Base-by-base conservation (phyloP, 2,888 invertebrate genomes). In the Lycophotia porphyrea region DNA sequence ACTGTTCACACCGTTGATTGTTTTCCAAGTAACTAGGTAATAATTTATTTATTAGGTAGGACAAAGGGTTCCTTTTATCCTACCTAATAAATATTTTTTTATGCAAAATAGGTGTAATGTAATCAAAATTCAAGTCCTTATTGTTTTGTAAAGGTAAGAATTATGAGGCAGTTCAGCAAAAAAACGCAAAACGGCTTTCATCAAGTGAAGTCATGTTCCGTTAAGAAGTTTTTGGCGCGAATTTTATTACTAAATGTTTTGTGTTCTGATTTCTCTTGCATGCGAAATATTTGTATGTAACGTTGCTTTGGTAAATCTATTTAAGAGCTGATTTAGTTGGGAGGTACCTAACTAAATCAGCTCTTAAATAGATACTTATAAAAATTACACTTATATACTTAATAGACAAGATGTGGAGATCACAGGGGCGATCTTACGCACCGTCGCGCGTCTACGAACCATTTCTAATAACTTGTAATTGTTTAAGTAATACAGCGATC, bases 371-470 rank as follows among this genome's bases (percentile, higher is more conserved):
- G n/a, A n/a, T n/a, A n/a, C n/a, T n/a, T n/a, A n/a, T n/a, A n/a
- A n/a, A n/a, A n/a, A n/a, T n/a, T n/a, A n/a, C n/a, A n/a, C n/a
- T n/a, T n/a, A n/a, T n/a, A n/a, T n/a, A n/a, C n/a, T n/a, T n/a
- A n/a, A 27, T 68, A 49, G 52, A 76, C 88, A 84, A 87, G 87
- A 84, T 86, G 84, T 87, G 85, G 80, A 76, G 84, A 84, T 82
- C 79, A 87, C 78, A 86, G 69, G 71, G 70, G 68, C 73, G 86
- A 87, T 90, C 88, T 90, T 88, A 93, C 92, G 93, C 92, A 88
- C 90, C 90, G 86, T 77, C 88, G 84, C 68, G 36, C 63, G 18
- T 63, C 60, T 76, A 68, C 13, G 44, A 70, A 71, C 66, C 31
- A 63, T 78, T 76, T 84, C 65, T 72, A 60, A 44, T 27, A 39